phyloP scores from a whole-genome alignment of 1,140 invertebrate genomes.

The Antheraea pernyi region DNA sequence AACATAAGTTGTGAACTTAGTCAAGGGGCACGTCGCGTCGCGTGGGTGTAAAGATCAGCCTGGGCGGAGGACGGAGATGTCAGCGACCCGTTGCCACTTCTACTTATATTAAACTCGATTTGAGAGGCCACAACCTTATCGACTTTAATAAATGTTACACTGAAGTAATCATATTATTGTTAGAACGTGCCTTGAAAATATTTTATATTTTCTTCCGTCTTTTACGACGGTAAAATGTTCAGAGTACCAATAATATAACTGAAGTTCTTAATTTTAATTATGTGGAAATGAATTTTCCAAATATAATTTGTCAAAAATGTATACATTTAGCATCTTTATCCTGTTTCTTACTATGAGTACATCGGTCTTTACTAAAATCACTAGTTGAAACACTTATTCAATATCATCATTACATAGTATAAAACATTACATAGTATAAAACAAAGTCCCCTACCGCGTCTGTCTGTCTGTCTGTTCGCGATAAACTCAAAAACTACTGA shows the following conservation, averaged over 20 bases:
- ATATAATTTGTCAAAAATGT: background rate
- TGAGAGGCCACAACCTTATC: conserved; percentile 22
- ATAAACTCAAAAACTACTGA: too few relatives aligned
- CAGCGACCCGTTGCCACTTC: background rate
- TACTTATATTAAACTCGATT: conserved; percentile 27
- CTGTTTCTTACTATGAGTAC: too few relatives aligned
- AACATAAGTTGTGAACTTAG: background rate
- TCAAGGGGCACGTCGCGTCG: conserved; percentile 6
- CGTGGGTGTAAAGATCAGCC: conserved; percentile 18
- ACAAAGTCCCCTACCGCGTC: too few relatives aligned
- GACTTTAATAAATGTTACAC: conserved; percentile 34
- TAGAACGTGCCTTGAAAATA: conserved; percentile 19
- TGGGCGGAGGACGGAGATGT: conserved; percentile 16
- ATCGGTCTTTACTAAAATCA: too few relatives aligned
- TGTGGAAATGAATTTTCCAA: too few relatives aligned
- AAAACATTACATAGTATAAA: too few relatives aligned
- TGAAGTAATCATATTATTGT: conserved; percentile 32
- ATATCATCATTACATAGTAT: too few relatives aligned
- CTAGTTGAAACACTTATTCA: too few relatives aligned
- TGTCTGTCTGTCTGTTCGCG: too few relatives aligned
- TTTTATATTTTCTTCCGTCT: conserved; percentile 7
- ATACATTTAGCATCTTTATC: background rate
- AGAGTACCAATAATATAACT: background rate
- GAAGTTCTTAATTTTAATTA: background rate
- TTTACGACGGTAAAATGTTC: background rate